Conservation (phyloP, 1,140 invertebrate genomes). For the Drosophila saltans region DNA sequence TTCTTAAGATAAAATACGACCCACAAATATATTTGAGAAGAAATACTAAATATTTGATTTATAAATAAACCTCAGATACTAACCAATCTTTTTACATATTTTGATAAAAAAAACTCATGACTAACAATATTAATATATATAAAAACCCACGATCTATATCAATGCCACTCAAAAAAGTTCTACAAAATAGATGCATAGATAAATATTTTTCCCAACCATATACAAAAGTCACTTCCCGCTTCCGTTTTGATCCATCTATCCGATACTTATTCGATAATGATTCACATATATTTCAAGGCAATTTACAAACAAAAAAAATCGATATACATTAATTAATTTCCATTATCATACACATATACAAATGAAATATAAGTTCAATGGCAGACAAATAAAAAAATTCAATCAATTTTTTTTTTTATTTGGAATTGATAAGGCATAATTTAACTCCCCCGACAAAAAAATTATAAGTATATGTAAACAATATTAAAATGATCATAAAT, state of each 20-base stretch:
- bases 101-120: no score
- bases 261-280: neutral
- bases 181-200: neutral
- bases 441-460: neutral
- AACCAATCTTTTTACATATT: no score
- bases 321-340: constrained; percentile 6
- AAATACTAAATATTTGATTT: no score
- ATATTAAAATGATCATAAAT: constrained; percentile 28
- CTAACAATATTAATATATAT: no score
- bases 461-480: neutral
- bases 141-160: no score
- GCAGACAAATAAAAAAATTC: constrained; percentile 38
- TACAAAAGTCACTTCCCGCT: constrained; percentile 22
- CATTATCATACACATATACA: constrained; percentile 17
- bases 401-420: constrained; percentile 33
- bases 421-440: constrained; percentile 15
- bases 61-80: no score
- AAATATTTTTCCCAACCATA: neutral
- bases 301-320: constrained; percentile 25
- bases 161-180: neutral
- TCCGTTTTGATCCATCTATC: constrained; percentile 5
- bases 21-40: no score
- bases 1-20: no score
- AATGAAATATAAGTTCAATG: constrained; percentile 33
- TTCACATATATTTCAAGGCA: constrained; percentile 7